A percentile compares a stretch with the other conserved stretches of the same genome.
Conservation (phyloP, 2,113 vertebrate genomes). For the Penelope pileata region DNA sequence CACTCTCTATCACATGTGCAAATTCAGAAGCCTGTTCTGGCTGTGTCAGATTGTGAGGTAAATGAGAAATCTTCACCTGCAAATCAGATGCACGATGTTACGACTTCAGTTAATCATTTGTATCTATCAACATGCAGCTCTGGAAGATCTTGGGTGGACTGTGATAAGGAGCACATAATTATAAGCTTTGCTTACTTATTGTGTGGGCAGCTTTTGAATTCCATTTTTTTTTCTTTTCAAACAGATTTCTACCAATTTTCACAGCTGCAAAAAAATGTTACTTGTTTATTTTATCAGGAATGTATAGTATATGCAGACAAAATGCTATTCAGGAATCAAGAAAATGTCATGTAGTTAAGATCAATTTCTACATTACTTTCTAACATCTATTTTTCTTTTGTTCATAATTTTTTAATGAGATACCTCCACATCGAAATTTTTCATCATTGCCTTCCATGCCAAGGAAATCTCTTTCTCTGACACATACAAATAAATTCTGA, state of each 20-base stretch:
- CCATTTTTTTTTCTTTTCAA: conserved; percentile 35
- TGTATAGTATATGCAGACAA: background rate
- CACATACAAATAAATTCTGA: background rate
- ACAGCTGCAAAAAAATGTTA: background rate
- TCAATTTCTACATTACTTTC: background rate
- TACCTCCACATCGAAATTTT: background rate
- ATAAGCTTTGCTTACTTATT: conserved; percentile 1
- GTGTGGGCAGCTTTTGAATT: background rate
- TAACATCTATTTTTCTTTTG: background rate
- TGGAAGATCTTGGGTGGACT: background rate
- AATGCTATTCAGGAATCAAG: background rate
- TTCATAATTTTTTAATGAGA: background rate
- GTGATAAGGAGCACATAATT: background rate
- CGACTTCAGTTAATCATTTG: background rate
- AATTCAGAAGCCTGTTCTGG: background rate
- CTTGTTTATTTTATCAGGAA: background rate
- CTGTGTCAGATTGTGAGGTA: background rate
- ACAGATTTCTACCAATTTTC: background rate
- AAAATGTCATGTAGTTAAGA: background rate
- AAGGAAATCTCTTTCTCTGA: background rate
- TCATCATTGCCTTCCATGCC: background rate
- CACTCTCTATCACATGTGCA: background rate
- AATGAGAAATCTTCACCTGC: background rate
- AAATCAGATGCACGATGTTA: background rate
- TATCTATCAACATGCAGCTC: background rate